These are phyloP conservation scores for Nannoperca obscura DNA, from an alignment of 2,797 vertebrate species.

Conservation along the genomic window DNA sequence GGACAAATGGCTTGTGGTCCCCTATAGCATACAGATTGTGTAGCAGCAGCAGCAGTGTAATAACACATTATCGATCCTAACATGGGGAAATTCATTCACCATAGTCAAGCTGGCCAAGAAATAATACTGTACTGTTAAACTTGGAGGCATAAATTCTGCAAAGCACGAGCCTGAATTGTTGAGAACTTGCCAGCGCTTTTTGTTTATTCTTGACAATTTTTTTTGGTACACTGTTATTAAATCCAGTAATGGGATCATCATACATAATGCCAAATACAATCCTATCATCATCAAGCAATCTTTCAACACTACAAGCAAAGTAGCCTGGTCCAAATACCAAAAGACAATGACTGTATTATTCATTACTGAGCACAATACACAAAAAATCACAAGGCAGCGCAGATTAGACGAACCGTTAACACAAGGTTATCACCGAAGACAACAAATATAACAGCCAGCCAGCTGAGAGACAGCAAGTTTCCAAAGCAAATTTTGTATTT, in stretches of 20 bases:
- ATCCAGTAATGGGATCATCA: slow-evolving; percentile 19
- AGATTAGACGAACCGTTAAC: slow-evolving; percentile 27
- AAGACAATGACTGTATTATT: not conserved
- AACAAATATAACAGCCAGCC: slow-evolving; percentile 46
- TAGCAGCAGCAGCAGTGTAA: slow-evolving; percentile 58
- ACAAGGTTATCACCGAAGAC: slow-evolving; percentile 38
- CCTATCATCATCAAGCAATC: not conserved
- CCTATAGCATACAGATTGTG: slow-evolving; percentile 69
- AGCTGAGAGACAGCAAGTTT: slow-evolving; percentile 32
- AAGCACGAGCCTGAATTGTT: slow-evolving; percentile 8
- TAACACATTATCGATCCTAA: slow-evolving; percentile 73
- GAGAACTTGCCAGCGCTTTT: slow-evolving; percentile 20
- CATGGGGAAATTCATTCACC: slow-evolving; percentile 64
- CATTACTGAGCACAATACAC: not conserved
- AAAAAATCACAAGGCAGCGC: slow-evolving; percentile 30
- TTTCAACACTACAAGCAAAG: slow-evolving; percentile 9
- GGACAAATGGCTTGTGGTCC: slow-evolving; percentile 53
- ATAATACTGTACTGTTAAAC: slow-evolving; percentile 24
- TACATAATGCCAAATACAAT: not conserved
- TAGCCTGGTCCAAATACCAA: not conserved
- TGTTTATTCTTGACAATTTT: slow-evolving; percentile 26
- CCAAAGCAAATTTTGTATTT: slow-evolving; percentile 45
- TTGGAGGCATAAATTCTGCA: slow-evolving; percentile 27
- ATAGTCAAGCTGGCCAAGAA: slow-evolving; percentile 38
- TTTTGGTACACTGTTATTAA: not conserved